Evolutionary conservation across 2,797 vertebrate species (phyloP).

Genomic region (Erithacus rubecula): DNA sequence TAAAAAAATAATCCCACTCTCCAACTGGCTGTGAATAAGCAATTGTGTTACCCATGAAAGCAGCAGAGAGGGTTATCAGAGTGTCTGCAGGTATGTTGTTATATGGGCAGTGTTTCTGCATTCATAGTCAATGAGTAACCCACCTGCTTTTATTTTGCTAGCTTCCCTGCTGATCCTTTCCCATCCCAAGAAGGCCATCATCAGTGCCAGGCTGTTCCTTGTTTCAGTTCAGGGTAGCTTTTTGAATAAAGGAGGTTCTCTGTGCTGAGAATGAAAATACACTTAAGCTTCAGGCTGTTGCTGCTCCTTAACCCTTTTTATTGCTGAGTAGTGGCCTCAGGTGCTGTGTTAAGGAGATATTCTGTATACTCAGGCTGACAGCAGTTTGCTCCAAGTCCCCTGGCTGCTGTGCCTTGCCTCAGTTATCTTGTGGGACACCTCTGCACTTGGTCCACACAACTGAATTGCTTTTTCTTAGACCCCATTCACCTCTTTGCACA

Average conservation of each 20-base stretch:
- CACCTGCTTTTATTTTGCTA: not conserved
- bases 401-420: not conserved
- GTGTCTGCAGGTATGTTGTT: not conserved
- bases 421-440: not conserved
- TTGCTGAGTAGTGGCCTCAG: not conserved
- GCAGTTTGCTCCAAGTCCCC: not conserved
- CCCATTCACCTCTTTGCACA: rapidly evolving
- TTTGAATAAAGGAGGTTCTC: not conserved
- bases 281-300: not conserved
- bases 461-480: not conserved
- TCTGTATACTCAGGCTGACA: rapidly evolving
- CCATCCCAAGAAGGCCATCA: not conserved
- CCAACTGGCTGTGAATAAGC: not conserved
- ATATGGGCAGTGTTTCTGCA: not conserved
- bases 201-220: not conserved
- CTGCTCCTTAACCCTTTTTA: not conserved
- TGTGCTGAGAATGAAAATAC: not conserved
- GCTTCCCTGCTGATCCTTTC: not conserved
- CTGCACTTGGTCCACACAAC: not conserved
- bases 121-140: not conserved
- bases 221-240: not conserved
- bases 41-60: not conserved
- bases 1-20: not conserved
- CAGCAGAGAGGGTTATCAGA: not conserved
- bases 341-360: rapidly evolving